phyloP scores from a whole-genome alignment of 1,140 invertebrate genomes.

The Kradibia gibbosae region DNA sequence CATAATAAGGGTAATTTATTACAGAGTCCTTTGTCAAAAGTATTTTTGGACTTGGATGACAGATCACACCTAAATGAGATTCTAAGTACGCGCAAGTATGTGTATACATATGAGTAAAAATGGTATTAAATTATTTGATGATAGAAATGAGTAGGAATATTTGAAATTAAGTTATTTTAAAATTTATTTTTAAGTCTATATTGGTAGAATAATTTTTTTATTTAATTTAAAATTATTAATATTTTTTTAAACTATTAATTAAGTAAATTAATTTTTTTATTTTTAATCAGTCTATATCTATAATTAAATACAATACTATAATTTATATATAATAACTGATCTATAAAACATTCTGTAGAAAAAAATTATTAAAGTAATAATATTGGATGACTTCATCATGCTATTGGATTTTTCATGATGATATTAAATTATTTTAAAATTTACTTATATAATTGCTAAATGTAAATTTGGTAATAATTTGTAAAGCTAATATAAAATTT shows the following conservation, averaged over 20 bases:
- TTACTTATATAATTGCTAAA: neutral
- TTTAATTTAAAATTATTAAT: too few relatives aligned
- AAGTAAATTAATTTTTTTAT: too few relatives aligned
- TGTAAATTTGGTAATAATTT: neutral
- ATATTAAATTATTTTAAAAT: constrained; percentile 21
- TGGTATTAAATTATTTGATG: neutral
- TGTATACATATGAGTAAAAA: neutral
- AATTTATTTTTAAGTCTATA: neutral
- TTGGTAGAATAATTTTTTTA: too few relatives aligned
- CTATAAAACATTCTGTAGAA: too few relatives aligned
- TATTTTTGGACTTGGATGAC: constrained; percentile 48
- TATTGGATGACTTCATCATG: too few relatives aligned
- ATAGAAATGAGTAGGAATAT: neutral
- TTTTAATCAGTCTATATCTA: too few relatives aligned
- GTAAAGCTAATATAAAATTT: neutral
- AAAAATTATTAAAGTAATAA: too few relatives aligned
- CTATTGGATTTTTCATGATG: too few relatives aligned
- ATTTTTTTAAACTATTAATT: too few relatives aligned
- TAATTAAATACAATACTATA: too few relatives aligned
- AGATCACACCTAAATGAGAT: constrained; percentile 35
- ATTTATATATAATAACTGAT: too few relatives aligned
- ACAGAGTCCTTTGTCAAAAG: constrained; percentile 43
- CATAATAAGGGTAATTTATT: constrained; percentile 51
- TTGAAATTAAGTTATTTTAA: constrained; percentile 25
- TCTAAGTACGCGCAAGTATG: neutral